Percentiles rank a stretch among this genome's conserved stretches.
Conservation (phyloP, 2,888 invertebrate species). For the Drosophila subsilvestris region DNA sequence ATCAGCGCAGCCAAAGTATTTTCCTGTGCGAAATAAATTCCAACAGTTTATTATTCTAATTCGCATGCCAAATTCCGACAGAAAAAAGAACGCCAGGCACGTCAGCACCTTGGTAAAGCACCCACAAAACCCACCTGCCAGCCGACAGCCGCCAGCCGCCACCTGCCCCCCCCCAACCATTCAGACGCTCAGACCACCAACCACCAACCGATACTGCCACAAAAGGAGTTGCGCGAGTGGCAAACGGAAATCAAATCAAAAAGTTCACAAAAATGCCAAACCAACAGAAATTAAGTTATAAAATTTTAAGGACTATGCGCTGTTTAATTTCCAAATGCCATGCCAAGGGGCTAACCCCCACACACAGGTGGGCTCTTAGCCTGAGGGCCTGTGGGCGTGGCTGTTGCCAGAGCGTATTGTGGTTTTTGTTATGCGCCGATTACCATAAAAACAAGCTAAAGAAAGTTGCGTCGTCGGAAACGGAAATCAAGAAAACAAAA, state of each 20-base stretch:
- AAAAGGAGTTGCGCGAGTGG: constrained; percentile 41
- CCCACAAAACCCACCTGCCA: background rate
- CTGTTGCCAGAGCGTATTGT: constrained; percentile 16
- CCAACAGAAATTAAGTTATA: constrained; percentile 75
- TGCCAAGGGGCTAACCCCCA: constrained; percentile 44
- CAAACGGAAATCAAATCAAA: constrained; percentile 74
- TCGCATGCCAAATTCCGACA: constrained; percentile 60
- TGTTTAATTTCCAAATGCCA: constrained; percentile 77
- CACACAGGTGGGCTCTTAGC: constrained; percentile 57
- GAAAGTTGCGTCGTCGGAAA: constrained; percentile 60
- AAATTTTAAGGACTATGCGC: constrained; percentile 76
- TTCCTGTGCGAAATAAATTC: constrained; percentile 76
- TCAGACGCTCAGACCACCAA: constrained; percentile 19
- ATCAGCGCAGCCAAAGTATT: constrained; percentile 72
- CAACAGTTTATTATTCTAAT: constrained; percentile 76
- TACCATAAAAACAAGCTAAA: constrained; percentile 71
- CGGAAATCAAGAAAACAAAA: constrained; percentile 79
- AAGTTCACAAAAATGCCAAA: constrained; percentile 78
- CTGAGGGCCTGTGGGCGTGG: constrained; percentile 42
- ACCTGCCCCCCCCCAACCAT: constrained; percentile 3
- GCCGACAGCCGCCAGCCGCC: background rate
- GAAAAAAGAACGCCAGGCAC: constrained; percentile 41
- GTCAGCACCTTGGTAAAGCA: constrained; percentile 15
- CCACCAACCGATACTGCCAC: constrained; percentile 20
- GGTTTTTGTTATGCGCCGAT: constrained; percentile 61